These are phyloP conservation scores for Corella eumyota DNA, from an alignment of 23 tunicate genomes.

Conservation along the genomic window DNA sequence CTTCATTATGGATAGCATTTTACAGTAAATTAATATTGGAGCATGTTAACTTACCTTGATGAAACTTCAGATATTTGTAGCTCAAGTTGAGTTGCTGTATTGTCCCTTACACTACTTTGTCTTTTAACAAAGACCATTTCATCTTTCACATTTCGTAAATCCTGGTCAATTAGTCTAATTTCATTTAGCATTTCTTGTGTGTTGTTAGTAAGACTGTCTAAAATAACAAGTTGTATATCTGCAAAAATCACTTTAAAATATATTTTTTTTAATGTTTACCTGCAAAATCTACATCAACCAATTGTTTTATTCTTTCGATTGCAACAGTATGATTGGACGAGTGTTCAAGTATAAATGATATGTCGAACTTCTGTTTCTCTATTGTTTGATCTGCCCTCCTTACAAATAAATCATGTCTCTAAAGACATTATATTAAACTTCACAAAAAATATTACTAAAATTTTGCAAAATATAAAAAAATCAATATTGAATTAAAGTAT, in stretches of 20 bases:
- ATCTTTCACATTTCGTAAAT: slow-evolving; percentile 6
- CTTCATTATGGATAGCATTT: no score
- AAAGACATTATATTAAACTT: neutral
- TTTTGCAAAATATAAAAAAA: no score
- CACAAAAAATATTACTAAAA: no score
- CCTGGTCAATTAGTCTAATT: slow-evolving; percentile 8
- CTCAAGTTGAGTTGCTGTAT: slow-evolving; percentile 15
- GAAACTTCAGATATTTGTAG: slow-evolving; percentile 15
- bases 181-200: slow-evolving; percentile 26
- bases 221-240: neutral
- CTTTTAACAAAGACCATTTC: slow-evolving; percentile 28
- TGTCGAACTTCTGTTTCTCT: slow-evolving; percentile 24
- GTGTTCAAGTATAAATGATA: slow-evolving; percentile 28
- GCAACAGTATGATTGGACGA: slow-evolving; percentile 51
- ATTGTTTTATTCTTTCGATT: slow-evolving; percentile 32
- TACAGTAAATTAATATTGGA: no score
- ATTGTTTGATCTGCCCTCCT: slow-evolving; percentile 24
- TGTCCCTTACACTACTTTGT: slow-evolving; percentile 19
- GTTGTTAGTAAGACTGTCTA: slow-evolving; percentile 17
- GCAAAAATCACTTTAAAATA: neutral
- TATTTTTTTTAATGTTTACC: neutral
- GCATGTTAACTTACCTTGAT: slow-evolving; percentile 20
- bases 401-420: slow-evolving; percentile 21
- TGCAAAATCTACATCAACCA: neutral
- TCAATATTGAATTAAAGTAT: no score